Base-by-base conservation (phyloP, 1,140 invertebrate species). In the Diabrotica undecimpunctata region DNA sequence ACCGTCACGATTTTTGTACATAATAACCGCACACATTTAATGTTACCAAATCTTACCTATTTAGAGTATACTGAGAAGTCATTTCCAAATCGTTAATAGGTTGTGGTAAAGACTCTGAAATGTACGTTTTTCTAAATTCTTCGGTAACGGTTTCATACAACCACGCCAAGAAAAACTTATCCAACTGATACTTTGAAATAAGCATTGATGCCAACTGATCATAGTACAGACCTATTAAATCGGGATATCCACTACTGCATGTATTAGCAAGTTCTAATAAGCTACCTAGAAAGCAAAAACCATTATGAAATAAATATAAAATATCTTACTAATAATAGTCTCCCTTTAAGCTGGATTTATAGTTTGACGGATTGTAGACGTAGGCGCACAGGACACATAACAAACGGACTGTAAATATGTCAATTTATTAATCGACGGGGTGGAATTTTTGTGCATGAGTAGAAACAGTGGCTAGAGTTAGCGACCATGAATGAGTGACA, bases 201-300 rank as follows among this genome's bases (percentile, higher is more conserved):
- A 90, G 79, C 54, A 90, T 78, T 61, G 81, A 78, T 10, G 85
- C 83, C 36, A 93, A 75, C 75, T 90, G 87, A 79, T 93, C 90
- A 75, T 89, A 91, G 73, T 88, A 90, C 13, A 91, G 79, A 13
- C 85, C 86, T 67, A 86, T 78, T 56, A 83, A 81, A 65, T 86
- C 83, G 2, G 85, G 80, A 60, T 70, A 77, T 52, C 70, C 70
- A 7, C 66, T 63, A 39, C 75, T 73, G 8, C 77, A 71, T 25
- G 72, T 74, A 50, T 75, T 74, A 0, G 77, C 75, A 41, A 80
- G 72, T 41, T 74, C 78, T 77, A 72, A 64, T 57, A 71, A 68
- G 51, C 73, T 74, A 25, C 52, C 41, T 25, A 25, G 25, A 25
- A 25, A 25, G 4, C 25, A 25, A 25, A 25, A 1, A 25, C 25